A percentile compares a stretch with the other conserved stretches of the same genome.
These are phyloP conservation scores for Apodemus speciosus DNA, from an alignment of 2,113 vertebrate species.

Conservation along the genomic window DNA sequence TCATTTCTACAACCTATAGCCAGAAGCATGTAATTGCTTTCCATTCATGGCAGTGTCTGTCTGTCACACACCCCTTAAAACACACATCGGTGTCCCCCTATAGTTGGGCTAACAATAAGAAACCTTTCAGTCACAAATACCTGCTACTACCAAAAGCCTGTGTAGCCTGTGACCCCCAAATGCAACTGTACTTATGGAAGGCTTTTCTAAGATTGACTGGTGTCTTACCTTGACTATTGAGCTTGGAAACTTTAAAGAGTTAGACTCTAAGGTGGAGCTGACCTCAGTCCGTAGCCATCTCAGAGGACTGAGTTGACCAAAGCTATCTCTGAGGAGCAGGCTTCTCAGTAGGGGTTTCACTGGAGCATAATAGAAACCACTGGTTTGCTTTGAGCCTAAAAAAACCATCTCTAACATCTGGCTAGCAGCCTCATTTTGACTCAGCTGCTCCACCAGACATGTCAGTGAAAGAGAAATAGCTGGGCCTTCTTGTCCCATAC, in stretches of 20 bases:
- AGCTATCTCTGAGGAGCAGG: not conserved
- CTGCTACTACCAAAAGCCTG: not conserved
- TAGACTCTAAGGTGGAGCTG: rapidly evolving
- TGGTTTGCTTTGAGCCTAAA: not conserved
- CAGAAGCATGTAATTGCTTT: not conserved
- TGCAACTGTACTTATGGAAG: not conserved
- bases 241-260: not conserved
- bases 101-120: not conserved
- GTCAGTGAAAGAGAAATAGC: not conserved
- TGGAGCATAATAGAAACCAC: not conserved
- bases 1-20: not conserved
- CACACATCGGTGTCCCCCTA: not conserved
- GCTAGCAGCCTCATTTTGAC: not conserved
- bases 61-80: not conserved
- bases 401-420: not conserved
- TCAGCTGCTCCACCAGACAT: not conserved
- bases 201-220: not conserved
- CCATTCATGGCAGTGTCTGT: not conserved
- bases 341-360: not conserved
- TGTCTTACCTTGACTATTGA: not conserved
- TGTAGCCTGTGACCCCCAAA: not conserved
- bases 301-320: not conserved
- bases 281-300: not conserved
- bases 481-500: not conserved
- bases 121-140: not conserved